phyloP scores from a whole-genome alignment of 1,140 invertebrate genomes.

The Hylaeus anthracinus region DNA sequence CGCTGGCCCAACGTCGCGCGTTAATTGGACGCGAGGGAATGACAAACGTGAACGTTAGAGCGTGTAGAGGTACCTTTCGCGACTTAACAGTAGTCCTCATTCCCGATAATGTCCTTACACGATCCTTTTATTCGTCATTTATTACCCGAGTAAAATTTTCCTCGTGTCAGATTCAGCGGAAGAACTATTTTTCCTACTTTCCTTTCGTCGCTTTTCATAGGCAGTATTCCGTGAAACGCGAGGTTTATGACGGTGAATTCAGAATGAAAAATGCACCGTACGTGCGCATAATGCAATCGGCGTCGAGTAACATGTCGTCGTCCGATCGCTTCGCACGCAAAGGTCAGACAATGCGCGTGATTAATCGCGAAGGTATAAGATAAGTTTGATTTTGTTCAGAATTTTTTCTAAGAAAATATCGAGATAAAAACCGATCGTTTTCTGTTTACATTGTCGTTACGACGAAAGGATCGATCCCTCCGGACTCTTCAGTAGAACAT shows the following conservation, averaged over 20 bases:
- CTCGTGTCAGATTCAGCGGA: too few species aligned
- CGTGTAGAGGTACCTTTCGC: too few species aligned
- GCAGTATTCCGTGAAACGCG: not conserved
- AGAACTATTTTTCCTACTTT: not conserved
- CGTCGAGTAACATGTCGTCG: slow-evolving; percentile 25
- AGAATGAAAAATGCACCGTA: slow-evolving; percentile 40
- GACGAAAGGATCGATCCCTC: too few species aligned
- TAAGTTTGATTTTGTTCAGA: not conserved
- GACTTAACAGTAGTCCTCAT: too few species aligned
- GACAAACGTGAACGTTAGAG: not conserved
- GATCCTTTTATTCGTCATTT: too few species aligned
- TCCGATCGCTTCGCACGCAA: slow-evolving; percentile 31
- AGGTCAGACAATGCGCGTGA: slow-evolving; percentile 31
- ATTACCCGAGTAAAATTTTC: too few species aligned
- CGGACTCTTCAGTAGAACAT: not conserved
- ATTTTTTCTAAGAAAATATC: not conserved
- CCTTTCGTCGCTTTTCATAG: not conserved
- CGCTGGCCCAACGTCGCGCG: slow-evolving; percentile 51
- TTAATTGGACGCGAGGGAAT: slow-evolving; percentile 11
- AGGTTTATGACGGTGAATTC: not conserved
- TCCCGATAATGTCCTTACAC: too few species aligned
- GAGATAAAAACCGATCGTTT: too few species aligned
- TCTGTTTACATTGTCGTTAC: too few species aligned
- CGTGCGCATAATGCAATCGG: slow-evolving; percentile 27
- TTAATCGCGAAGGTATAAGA: slow-evolving; percentile 14